Evolutionary conservation across 2,113 vertebrate species (phyloP).

Genomic region (Gymnobelideus leadbeateri): DNA sequence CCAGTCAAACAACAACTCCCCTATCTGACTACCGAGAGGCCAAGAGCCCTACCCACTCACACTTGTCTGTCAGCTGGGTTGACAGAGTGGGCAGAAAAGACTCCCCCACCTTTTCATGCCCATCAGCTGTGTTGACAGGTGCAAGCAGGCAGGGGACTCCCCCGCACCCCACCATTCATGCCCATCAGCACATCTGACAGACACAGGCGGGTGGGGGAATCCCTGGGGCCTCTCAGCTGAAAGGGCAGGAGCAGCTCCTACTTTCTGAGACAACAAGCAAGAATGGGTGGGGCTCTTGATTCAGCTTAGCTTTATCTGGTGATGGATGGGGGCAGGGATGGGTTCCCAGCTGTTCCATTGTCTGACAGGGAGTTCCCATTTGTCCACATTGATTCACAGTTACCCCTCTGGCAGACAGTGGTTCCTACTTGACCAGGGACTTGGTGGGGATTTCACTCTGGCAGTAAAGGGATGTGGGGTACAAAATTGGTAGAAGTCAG

Average conservation of each 20-base stretch:
- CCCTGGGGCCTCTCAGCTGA: constrained; percentile 57
- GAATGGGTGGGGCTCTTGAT: constrained; percentile 43
- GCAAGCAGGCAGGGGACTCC: constrained; percentile 67
- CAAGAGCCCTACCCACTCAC: constrained; percentile 63
- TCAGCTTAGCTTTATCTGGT: background rate
- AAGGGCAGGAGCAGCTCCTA: constrained; percentile 11
- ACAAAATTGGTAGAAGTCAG: background rate
- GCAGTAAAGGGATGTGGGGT: fast-evolving
- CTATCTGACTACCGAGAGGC: constrained; percentile 59
- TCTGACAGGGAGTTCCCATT: constrained; percentile 41
- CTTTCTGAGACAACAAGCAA: constrained; percentile 26
- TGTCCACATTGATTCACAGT: constrained; percentile 1
- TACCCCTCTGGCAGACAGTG: constrained; percentile 1
- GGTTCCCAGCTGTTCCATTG: background rate
- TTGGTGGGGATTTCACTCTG: constrained; percentile 18
- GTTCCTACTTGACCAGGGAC: constrained; percentile 6
- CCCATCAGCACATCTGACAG: constrained; percentile 79
- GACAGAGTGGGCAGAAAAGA: constrained; percentile 54
- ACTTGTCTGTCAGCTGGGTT: constrained; percentile 69
- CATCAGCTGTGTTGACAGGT: constrained; percentile 76
- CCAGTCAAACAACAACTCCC: constrained; percentile 27
- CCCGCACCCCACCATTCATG: constrained; percentile 71
- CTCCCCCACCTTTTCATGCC: constrained; percentile 66
- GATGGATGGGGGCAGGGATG: constrained; percentile 50
- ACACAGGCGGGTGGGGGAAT: constrained; percentile 32